phyloP scores from a whole-genome alignment of 2,888 invertebrate genomes.

The Acleris emargana region DNA sequence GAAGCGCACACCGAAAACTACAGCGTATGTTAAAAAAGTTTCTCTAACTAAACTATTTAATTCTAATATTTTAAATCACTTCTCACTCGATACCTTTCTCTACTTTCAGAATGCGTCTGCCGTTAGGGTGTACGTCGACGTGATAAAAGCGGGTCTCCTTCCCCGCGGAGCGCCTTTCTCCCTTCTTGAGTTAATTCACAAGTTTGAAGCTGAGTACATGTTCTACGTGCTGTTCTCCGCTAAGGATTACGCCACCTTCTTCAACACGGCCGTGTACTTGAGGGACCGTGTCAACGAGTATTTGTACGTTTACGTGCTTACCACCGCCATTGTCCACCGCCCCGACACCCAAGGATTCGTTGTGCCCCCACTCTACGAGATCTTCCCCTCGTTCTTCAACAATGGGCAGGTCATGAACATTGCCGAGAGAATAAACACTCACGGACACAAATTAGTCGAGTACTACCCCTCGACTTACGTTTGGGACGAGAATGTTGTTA shows the following conservation, averaged over 20 bases:
- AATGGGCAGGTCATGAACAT: slow-evolving; percentile 87
- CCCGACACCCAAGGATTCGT: slow-evolving; percentile 85
- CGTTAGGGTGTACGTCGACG: slow-evolving; percentile 80
- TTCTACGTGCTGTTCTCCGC: slow-evolving; percentile 88
- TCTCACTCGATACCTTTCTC: not conserved
- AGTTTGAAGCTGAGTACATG: slow-evolving; percentile 85
- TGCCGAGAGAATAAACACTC: slow-evolving; percentile 84
- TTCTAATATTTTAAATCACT: too few relatives aligned
- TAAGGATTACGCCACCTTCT: slow-evolving; percentile 88
- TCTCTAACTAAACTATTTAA: too few relatives aligned
- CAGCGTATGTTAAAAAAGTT: slow-evolving; percentile 57
- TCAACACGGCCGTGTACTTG: slow-evolving; percentile 87
- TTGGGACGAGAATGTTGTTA: slow-evolving; percentile 79
- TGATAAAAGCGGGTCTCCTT: slow-evolving; percentile 79
- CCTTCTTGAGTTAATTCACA: slow-evolving; percentile 79
- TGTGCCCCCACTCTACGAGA: slow-evolving; percentile 88
- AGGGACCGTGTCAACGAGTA: slow-evolving; percentile 87
- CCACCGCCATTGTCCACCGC: slow-evolving; percentile 85
- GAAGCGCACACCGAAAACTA: slow-evolving; percentile 78
- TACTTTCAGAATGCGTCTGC: slow-evolving; percentile 74
- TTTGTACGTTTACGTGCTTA: slow-evolving; percentile 86
- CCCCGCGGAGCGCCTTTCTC: slow-evolving; percentile 85
- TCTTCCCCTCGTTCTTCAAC: slow-evolving; percentile 88
- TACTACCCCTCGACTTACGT: slow-evolving; percentile 60
- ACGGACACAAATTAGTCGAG: slow-evolving; percentile 59